A percentile compares a stretch with the other conserved stretches of the same genome.
Conservation (phyloP, 2,888 invertebrate species). For the Mimachlamys varia region DNA sequence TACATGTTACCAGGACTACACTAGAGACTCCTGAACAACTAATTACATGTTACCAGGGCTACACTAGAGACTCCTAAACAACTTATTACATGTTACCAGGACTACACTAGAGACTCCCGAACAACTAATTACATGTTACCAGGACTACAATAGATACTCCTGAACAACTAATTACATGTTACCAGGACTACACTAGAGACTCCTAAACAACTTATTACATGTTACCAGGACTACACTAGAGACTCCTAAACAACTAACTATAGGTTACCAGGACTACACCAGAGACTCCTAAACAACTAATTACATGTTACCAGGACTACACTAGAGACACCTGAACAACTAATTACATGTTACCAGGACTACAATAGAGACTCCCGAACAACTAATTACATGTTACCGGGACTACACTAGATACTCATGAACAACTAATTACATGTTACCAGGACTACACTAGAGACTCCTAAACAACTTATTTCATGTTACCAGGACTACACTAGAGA, state of each 20-base stretch:
- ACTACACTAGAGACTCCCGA: neutral
- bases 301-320: too few relatives aligned
- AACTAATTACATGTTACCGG: too few relatives aligned
- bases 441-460: neutral
- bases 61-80: neutral
- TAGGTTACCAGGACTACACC: neutral
- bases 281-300: neutral
- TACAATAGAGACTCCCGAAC: neutral
- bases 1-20: neutral
- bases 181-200: neutral
- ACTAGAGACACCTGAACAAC: neutral
- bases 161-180: too few relatives aligned
- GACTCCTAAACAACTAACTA: neutral
- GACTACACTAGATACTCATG: neutral
- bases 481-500: neutral
- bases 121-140: too few relatives aligned
- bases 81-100: too few relatives aligned
- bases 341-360: too few relatives aligned
- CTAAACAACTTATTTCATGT: too few relatives aligned
- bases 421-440: too few relatives aligned
- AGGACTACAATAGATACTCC: neutral
- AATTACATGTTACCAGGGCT: too few relatives aligned
- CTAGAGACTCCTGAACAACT: neutral
- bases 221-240: neutral
- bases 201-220: neutral